Evolutionary conservation across 2,113 vertebrate species (phyloP), one percentile per base, ranked within the genome.

Genomic region (human (Homo sapiens)): DNA sequence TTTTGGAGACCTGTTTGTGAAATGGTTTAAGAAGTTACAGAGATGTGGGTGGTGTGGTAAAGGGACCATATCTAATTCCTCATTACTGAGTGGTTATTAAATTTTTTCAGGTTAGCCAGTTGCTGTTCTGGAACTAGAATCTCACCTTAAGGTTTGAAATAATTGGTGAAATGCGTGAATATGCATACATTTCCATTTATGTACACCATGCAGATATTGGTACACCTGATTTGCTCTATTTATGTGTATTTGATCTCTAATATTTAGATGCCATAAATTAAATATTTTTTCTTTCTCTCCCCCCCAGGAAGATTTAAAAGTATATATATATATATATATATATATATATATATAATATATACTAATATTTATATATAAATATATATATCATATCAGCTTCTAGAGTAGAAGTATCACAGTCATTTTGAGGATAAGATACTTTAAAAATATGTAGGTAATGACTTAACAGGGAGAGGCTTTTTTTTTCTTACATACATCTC

Each of bases 231-330:
- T 91, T 61, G 43, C 32, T 95, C 43, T 32, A 70, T 73, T 90
- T 25, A 7, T 48, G 25, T 3, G 3, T 94, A 57, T 70, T 92
- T 90, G 32, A 70, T 55, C 40, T 87, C 48, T 89, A 55, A 79
- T 82, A 87, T 68, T 97, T 90, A 76, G 40, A 84, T 22, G 8
- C 40, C 75, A 6, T 93, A 61, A 93, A 48, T 86, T 38, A 82
- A 88, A 82, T 86, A 57, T 86, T 95, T 97, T 61, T 48, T 81
- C 9, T 93, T 91, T 93, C 82, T 23, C 72, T 40, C 32, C 1
- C 40, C 8, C 10, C 6, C 27, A 23, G 73, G 73, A 23, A 72
- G 76, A 61, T 94, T 89, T 91, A 80, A 48, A 66, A 70, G 57
- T 80, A 78, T 27, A 14, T 13, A 64, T 61, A 27, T 48, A 14